Evolutionary conservation across 2,888 invertebrate species (phyloP), one percentile per base, ranked within the genome.

Genomic region (Thera britannica): DNA sequence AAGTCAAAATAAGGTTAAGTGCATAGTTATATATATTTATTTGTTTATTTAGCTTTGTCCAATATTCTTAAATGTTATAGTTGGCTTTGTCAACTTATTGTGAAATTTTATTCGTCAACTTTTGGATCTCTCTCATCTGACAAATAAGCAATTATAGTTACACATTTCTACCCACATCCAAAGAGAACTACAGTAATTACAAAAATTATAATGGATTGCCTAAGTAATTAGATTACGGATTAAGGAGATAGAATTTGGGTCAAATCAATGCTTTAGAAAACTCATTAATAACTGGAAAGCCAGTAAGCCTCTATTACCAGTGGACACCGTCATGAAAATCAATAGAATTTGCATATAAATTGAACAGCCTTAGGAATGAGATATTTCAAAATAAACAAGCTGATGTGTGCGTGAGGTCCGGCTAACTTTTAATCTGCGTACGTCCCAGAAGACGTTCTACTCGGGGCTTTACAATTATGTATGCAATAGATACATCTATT

Each of bases 341-440:
- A 12, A 52, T 44, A 8, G n/a, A 36, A 66, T 66, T 66, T 62
- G 66, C 66, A 66, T 66, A 58, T 61, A 62, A 62, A 66, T 66
- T 58, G 57, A 66, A 62, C 48, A 54, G 52, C 52, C 57, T 34
- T 38, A 41, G 34, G 63, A 36, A 55, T 2, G 8, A 9, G 49
- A 62, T 54, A 66, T 61, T 57, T 66, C 52, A 65, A 57, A 60
- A 65, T 56, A 60, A 60, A 66, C 41, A 55, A 41, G 48, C 35
- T 57, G 9, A 57, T 51, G 46, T 35, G 34, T 48, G n/a, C 46
- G 55, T 55, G 2, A 5, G 56, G 46, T 36, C 1, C 4, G 56
- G 0, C 3, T 38, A 56, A 55, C 38, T 51, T 49, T 41, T 63
- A 41, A 34, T 63, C 11, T 51, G n/a, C 35, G 8, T 6, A 48